Percentiles rank a stretch among this genome's conserved stretches.
Conservation (phyloP, 2,797 vertebrate species). For the Takifugu ocellatus region DNA sequence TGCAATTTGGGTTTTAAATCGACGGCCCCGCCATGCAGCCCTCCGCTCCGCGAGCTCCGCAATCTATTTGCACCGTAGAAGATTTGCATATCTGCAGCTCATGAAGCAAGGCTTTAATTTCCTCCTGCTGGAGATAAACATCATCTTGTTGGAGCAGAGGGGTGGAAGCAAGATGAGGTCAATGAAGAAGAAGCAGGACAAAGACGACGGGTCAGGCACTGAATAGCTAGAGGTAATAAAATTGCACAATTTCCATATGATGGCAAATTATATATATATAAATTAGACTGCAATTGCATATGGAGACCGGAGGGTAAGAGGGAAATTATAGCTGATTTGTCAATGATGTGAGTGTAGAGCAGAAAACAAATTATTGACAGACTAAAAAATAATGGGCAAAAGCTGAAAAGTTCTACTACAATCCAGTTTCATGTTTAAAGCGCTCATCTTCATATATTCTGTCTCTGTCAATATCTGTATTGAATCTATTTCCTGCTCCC, state of each 20-base stretch:
- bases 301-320: constrained; percentile 20
- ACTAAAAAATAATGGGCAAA: too few relatives aligned
- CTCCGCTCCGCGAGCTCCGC: constrained; percentile 39
- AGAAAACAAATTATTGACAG: not conserved
- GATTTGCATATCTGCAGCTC: constrained; percentile 75
- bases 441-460: constrained; percentile 16
- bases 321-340: too few relatives aligned
- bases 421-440: constrained; percentile 8
- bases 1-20: constrained; percentile 64
- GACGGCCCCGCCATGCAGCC: constrained; percentile 39
- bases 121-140: constrained; percentile 96
- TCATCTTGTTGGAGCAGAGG: constrained; percentile 95
- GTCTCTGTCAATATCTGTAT: constrained; percentile 37
- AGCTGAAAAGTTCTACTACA: constrained; percentile 17
- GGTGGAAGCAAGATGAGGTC: constrained; percentile 74
- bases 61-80: constrained; percentile 69
- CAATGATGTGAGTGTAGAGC: too few relatives aligned
- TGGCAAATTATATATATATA: constrained; percentile 14
- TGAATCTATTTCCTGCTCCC: constrained; percentile 61
- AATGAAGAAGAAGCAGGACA: constrained; percentile 71
- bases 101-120: constrained; percentile 91
- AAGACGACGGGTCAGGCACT: constrained; percentile 61
- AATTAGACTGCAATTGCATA: constrained; percentile 51
- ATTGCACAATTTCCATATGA: constrained; percentile 70
- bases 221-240: constrained; percentile 72